Evolutionary conservation across 2,113 vertebrate species (phyloP), one percentile per base, ranked within the genome.

Genomic region (Eudorcas thomsonii): DNA sequence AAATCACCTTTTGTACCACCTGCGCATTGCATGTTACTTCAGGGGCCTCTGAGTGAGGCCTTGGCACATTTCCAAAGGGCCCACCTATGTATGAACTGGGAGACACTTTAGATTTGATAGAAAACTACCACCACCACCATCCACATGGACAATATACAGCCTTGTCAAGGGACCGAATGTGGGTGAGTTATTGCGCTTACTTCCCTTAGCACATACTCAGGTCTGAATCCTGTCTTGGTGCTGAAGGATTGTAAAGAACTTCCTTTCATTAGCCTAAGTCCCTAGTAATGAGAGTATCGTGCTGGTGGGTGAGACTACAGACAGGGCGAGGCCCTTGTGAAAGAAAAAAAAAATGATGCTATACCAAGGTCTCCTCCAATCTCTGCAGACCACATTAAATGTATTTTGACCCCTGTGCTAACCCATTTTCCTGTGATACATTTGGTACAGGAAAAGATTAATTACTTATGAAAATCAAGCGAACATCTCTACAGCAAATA

Each of bases 391-490:
- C 21, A 8, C 43, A 90, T 92, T 92, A 88, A 86, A 90, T 71
- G 59, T 54, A 88, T 86, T 92, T 8, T 25, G 98, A 96, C 30
- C 45, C 85, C 45, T 23, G 83, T 78, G 52, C 28, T 92, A 88
- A 93, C 95, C 92, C 88, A 81, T 97, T 94, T 93, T 78, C 82
- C 83, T 80, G 94, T 97, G 98, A 90, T 95, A 88, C 88, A 92
- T 98, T 98, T 85, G 97, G 90, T 54, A 59, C 94, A 92, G 97
- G 95, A 93, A 98, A 97, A 99, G 98, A 99, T 97, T 94, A 98
- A 99, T 98, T 93, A 97, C 97, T 98, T 92, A 67, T 5, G 82
- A 90, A 98, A 98, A 98, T 55, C 39, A 97, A 98, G 98, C 62
- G 88, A 98, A 96, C 96, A 16, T 97, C 96, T 94, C 97, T 96